Evolutionary conservation across 2,888 invertebrate species (phyloP), one percentile per base, ranked within the genome.

Genomic region (Epistrophe eligans): DNA sequence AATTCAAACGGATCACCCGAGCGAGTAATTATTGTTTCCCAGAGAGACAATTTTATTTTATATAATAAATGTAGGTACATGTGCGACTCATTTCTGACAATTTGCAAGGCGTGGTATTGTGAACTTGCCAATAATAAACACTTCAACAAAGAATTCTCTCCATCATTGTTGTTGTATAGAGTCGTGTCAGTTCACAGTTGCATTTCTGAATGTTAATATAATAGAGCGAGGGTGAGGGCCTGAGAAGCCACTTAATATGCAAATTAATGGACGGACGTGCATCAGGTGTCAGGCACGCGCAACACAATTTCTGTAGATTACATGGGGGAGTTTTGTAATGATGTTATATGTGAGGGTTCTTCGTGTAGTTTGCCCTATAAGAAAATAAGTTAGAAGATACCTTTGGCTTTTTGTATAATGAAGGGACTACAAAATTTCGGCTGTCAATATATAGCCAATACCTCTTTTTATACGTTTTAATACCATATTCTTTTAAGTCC

Each of bases 281-380:
- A 79, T 87, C 87, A 87, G 79, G 83, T 87, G 87, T 87, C 79
- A 79, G 83, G 87, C 87, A 87, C 87, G 87, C 87, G 87, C 76
- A 87, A 52, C 74, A 64, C 15, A 62, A 73, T 67, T 60, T 38
- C 13, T 55, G 15, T 15, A 55, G 50, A 48, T 50, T 64, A 15
- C 1, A 40, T 35, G 45, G 32, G 40, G 74, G 48, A 32, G 50
- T 64, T 48, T 24, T 24, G 24, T 0, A 17, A 10, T 2, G 0
- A 17, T 48, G 6, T 2, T 15, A 32, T n/a, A 45, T 28, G 17
- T 64, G n/a, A 50, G 50, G 67, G 50, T 50, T 67, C 35, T 7
- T 64, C 4, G 32, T 35, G 11, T 38, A 11, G n/a, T 10, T 28
- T 52, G 8, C 55, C 28, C 28, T 32, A 7, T 15, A 15, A 28